Evolutionary conservation across 1,140 invertebrate genomes (phyloP).

Genomic region (Magallana gigas): DNA sequence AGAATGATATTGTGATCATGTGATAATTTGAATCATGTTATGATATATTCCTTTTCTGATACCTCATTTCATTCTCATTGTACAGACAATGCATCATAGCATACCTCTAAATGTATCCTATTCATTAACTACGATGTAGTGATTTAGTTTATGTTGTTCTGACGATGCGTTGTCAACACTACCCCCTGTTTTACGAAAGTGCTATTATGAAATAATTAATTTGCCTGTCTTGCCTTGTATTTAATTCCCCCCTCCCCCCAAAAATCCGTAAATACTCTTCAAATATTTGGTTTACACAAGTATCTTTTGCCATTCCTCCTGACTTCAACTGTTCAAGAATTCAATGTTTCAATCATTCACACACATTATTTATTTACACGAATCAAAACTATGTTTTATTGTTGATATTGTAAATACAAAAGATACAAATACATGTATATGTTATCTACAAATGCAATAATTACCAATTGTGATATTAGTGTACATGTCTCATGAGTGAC

Average conservation of each 20-base stretch:
- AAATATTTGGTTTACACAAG: not conserved
- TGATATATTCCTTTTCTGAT: slow-evolving; percentile 23
- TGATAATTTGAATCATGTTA: slow-evolving; percentile 1
- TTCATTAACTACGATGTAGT: no score
- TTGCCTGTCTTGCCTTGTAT: slow-evolving; percentile 20
- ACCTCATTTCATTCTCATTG: slow-evolving; percentile 25
- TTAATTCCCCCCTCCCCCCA: not conserved
- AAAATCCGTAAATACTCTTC: slow-evolving; percentile 6
- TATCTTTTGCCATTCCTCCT: not conserved
- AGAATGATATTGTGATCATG: slow-evolving; percentile 23
- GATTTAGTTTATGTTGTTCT: no score
- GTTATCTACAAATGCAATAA: slow-evolving; percentile 28
- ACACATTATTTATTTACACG: slow-evolving; percentile 22
- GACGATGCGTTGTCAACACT: no score
- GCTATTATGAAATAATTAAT: not conserved
- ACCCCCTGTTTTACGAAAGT: slow-evolving; percentile 3
- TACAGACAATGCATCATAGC: not conserved
- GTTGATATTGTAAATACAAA: slow-evolving; percentile 17
- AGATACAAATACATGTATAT: not conserved
- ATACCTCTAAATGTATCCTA: no score
- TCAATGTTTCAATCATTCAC: not conserved
- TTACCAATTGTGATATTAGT: slow-evolving; percentile 28
- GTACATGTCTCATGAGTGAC: slow-evolving; percentile 26
- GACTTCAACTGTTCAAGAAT: not conserved
- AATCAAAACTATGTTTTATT: slow-evolving; percentile 16